phyloP scores from a whole-genome alignment of 2,888 invertebrate genomes.

The Exocentrus adspersus region DNA sequence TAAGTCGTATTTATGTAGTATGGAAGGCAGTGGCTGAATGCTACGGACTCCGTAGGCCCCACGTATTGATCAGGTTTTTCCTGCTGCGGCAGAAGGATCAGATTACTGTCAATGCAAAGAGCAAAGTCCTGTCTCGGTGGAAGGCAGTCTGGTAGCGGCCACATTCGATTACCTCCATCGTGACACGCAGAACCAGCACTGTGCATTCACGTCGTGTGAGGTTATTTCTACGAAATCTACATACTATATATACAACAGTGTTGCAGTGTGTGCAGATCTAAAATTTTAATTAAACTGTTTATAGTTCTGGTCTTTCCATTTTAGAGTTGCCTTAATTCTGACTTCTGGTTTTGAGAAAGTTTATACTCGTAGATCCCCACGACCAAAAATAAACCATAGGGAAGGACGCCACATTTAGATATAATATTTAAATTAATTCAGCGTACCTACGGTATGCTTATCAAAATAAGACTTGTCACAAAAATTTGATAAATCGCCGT shows the following conservation, averaged over 20 bases:
- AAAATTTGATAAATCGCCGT: conserved; percentile 27
- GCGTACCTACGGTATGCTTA: conserved; percentile 9
- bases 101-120: conserved; percentile 54
- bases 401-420: too few species aligned
- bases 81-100: conserved; percentile 40
- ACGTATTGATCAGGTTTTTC: conserved; percentile 30
- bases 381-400: too few species aligned
- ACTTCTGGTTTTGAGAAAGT: too few species aligned
- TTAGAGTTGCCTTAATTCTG: too few species aligned
- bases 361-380: too few species aligned
- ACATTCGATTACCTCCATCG: conserved; percentile 49
- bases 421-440: conserved; percentile 16
- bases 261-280: too few species aligned
- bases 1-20: neutral
- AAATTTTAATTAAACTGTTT: too few species aligned
- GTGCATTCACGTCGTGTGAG: conserved; percentile 35
- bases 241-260: too few species aligned
- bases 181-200: conserved; percentile 39
- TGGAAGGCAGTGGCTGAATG: too few species aligned
- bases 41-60: conserved; percentile 5
- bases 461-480: conserved; percentile 18
- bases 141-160: conserved; percentile 45
- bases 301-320: too few species aligned
- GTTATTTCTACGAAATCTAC: conserved; percentile 28
- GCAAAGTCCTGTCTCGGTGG: conserved; percentile 51